These are phyloP conservation scores for Cavia aperea DNA, from an alignment of 2,113 vertebrate species.

Conservation along the genomic window DNA sequence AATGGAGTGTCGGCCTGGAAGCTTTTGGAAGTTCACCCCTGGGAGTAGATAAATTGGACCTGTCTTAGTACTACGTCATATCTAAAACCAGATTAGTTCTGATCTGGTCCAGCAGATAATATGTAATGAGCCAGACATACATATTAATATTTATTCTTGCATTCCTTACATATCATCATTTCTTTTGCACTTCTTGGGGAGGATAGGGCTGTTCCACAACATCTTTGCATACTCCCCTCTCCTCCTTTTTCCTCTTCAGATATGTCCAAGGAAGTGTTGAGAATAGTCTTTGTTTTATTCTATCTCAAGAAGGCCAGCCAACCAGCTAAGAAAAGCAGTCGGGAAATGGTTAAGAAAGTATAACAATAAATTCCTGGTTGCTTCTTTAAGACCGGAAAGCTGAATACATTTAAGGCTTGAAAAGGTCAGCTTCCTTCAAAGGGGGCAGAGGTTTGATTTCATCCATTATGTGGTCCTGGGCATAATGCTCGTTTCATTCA, in stretches of 20 bases:
- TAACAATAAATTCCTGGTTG: conserved; percentile 3
- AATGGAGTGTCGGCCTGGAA: neutral
- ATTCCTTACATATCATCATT: neutral
- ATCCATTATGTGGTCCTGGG: neutral
- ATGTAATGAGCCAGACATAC: neutral
- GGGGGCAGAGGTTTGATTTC: conserved; percentile 45
- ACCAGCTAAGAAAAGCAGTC: neutral
- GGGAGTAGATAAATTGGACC: neutral
- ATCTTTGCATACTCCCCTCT: neutral
- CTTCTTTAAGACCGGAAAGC: conserved; percentile 38
- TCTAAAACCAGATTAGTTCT: neutral
- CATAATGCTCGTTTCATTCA: conserved; percentile 23
- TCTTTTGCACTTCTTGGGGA: neutral
- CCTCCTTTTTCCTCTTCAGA: conserved; percentile 12
- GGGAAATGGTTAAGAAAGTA: conserved; percentile 38
- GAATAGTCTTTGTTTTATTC: neutral
- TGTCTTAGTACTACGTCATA: neutral
- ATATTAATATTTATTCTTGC: neutral
- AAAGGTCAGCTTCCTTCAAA: conserved; percentile 51
- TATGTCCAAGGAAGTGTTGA: neutral
- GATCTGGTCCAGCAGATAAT: neutral
- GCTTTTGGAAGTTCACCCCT: neutral
- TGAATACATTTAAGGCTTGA: conserved; percentile 32
- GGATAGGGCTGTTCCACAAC: neutral
- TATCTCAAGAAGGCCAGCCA: neutral